Evolutionary conservation across 1,140 invertebrate genomes (phyloP).

Genomic region (Chymomyza costata): DNA sequence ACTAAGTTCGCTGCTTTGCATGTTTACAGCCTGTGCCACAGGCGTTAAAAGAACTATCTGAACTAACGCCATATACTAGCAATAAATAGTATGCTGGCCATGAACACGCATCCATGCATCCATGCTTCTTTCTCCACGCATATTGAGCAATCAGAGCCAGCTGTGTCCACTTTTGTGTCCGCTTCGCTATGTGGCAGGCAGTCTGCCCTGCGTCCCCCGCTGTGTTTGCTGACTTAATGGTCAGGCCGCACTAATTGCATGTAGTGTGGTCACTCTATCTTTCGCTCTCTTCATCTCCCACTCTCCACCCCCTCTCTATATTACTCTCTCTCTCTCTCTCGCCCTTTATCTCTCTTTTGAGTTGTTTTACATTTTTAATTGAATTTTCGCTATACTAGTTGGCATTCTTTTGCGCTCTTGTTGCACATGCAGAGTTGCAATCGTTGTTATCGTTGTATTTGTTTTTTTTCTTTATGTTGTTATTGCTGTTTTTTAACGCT

Average conservation of each 20-base stretch:
- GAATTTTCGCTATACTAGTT: slow-evolving; percentile 71
- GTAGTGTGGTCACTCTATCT: slow-evolving; percentile 47
- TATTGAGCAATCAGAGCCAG: slow-evolving; percentile 72
- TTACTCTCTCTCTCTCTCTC: not conserved
- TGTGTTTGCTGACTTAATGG: not conserved
- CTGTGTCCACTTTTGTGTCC: slow-evolving; percentile 30
- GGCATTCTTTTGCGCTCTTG: slow-evolving; percentile 52
- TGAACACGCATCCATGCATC: slow-evolving; percentile 35
- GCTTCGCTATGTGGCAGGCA: slow-evolving; percentile 3
- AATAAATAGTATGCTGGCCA: slow-evolving; percentile 46
- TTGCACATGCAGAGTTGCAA: too few species aligned
- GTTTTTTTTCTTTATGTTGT: slow-evolving; percentile 21
- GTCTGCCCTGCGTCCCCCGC: not conserved
- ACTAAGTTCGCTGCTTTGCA: slow-evolving; percentile 57
- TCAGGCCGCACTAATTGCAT: slow-evolving; percentile 54
- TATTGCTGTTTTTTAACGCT: slow-evolving; percentile 41
- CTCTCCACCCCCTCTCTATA: not conserved
- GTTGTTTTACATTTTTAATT: slow-evolving; percentile 73
- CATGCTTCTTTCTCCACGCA: slow-evolving; percentile 47
- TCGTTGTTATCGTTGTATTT: slow-evolving; percentile 6
- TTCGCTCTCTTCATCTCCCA: not conserved
- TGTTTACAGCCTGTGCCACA: slow-evolving; percentile 33
- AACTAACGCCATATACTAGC: slow-evolving; percentile 50
- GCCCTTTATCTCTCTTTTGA: slow-evolving; percentile 44
- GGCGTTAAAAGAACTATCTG: slow-evolving; percentile 60